Conservation (phyloP, 1,140 invertebrate species). For the Agrilus planipennis region DNA sequence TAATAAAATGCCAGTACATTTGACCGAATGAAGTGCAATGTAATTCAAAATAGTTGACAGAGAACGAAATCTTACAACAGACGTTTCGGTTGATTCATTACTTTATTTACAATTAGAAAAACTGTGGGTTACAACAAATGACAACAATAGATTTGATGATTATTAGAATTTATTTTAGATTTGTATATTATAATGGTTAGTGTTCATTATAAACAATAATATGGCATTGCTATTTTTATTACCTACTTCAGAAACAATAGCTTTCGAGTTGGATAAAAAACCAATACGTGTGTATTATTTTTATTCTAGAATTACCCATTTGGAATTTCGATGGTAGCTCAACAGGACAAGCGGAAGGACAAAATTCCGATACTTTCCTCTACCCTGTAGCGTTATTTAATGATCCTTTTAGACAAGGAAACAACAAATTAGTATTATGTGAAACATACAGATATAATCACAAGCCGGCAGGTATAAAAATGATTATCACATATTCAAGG, state of each 20-base stretch:
- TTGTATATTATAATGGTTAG: too few relatives aligned
- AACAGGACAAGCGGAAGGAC: conserved; percentile 62
- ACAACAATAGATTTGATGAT: not conserved
- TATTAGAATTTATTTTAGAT: not conserved
- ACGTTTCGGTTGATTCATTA: too few relatives aligned
- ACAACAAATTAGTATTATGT: conserved; percentile 75
- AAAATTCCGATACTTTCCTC: conserved; percentile 74
- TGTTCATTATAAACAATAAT: too few relatives aligned
- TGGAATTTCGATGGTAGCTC: conserved; percentile 93
- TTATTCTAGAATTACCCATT: conserved; percentile 63
- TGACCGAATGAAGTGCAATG: too few relatives aligned
- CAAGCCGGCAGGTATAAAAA: conserved; percentile 41
- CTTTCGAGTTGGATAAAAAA: too few relatives aligned
- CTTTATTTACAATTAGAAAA: too few relatives aligned
- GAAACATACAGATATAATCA: conserved; percentile 61
- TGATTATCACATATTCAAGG: not conserved
- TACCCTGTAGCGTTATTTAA: conserved; percentile 73
- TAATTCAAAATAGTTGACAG: too few relatives aligned
- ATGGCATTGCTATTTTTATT: too few relatives aligned
- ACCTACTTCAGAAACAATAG: too few relatives aligned
- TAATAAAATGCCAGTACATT: too few relatives aligned
- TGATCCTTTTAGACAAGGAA: conserved; percentile 77
- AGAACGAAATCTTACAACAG: too few relatives aligned
- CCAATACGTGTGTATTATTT: too few relatives aligned
- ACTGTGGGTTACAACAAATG: not conserved